Evolutionary conservation across 2,113 vertebrate species (phyloP).

Genomic region (Athene noctua): DNA sequence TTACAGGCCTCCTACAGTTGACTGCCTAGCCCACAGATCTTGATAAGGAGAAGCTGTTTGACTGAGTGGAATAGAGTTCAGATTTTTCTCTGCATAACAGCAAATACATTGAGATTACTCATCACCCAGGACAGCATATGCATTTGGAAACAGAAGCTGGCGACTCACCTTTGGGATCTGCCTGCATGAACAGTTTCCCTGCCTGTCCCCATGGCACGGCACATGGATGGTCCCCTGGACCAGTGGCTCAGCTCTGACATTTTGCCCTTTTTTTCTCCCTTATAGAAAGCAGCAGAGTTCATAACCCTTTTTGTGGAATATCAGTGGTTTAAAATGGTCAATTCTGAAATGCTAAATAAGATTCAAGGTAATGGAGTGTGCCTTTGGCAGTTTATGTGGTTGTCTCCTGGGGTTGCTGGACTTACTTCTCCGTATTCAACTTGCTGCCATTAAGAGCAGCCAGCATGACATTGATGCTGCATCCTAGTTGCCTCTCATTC

Average conservation of each 20-base stretch:
- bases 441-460: not conserved
- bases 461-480: not conserved
- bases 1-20: not conserved
- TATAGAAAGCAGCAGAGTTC: not conserved
- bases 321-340: not conserved
- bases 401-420: not conserved
- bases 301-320: not conserved
- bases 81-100: not conserved
- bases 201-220: too few species aligned
- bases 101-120: not conserved
- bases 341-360: not conserved
- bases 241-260: not conserved
- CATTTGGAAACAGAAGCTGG: not conserved
- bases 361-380: not conserved
- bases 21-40: not conserved
- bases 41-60: not conserved
- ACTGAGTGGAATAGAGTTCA: not conserved
- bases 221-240: not conserved
- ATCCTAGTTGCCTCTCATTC: not conserved
- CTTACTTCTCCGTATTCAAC: not conserved
- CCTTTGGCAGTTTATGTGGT: not conserved
- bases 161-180: not conserved
- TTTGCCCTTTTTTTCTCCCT: not conserved
- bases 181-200: not conserved
- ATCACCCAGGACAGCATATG: not conserved